Evolutionary conservation across 1,140 invertebrate genomes (phyloP).

Genomic region (Diorhabda carinulata): DNA sequence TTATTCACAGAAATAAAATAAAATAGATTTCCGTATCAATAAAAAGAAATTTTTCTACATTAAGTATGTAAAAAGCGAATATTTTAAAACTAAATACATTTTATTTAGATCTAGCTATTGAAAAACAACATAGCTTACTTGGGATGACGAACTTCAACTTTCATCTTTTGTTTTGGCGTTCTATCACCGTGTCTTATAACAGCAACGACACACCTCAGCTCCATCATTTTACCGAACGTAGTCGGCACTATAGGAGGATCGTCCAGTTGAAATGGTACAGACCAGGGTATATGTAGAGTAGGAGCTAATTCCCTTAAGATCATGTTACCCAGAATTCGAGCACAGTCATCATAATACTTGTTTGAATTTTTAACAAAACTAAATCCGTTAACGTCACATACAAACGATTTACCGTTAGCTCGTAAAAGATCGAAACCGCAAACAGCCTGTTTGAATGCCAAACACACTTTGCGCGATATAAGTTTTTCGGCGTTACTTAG

Average conservation of each 20-base stretch:
- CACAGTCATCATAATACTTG: slow-evolving; percentile 99
- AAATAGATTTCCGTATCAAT: no score
- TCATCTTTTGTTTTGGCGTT: slow-evolving; percentile 99
- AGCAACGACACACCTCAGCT: slow-evolving; percentile 95
- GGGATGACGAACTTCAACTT: slow-evolving; percentile 97
- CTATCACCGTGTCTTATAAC: slow-evolving; percentile 97
- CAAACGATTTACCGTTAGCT: slow-evolving; percentile 83
- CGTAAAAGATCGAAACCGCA: slow-evolving; percentile 97
- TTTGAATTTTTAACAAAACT: slow-evolving; percentile 99
- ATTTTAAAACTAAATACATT: no score
- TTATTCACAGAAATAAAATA: no score
- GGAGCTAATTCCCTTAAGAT: slow-evolving; percentile 90
- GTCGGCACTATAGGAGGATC: slow-evolving; percentile 99
- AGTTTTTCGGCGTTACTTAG: slow-evolving; percentile 96
- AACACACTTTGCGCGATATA: slow-evolving; percentile 96
- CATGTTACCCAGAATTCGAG: slow-evolving; percentile 89
- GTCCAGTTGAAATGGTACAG: slow-evolving; percentile 93
- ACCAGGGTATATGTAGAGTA: slow-evolving; percentile 94
- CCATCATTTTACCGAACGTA: slow-evolving; percentile 99
- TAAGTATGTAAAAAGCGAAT: no score
- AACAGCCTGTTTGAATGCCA: slow-evolving; percentile 98
- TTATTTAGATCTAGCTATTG: no score
- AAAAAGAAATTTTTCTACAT: no score
- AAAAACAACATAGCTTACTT: slow-evolving; percentile 61
- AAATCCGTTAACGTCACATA: slow-evolving; percentile 99